Evolutionary conservation across 2,113 vertebrate genomes (phyloP), one percentile per base, ranked within the genome.

Genomic region (Isichthys henryi): DNA sequence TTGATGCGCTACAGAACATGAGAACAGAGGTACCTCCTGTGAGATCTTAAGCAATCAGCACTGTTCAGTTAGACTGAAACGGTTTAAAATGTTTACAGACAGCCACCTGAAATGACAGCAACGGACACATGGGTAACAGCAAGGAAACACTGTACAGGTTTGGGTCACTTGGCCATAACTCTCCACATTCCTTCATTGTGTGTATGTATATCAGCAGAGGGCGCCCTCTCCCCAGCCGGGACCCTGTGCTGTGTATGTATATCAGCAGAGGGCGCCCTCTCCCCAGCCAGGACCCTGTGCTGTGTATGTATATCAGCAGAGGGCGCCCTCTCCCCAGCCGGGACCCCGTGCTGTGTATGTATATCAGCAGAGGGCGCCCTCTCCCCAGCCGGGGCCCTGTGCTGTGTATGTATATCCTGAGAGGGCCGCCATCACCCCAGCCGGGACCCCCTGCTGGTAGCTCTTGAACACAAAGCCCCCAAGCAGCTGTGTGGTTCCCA

Each of bases 401-500:
- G 17, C 35, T 31, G 53, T 86, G 39, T 91, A 91, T 89, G 92
- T 93, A 85, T 92, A 90, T 93, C 88, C 90, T 89, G 90, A 92
- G 91, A 92, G 92, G 93, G 19, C 11, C 23, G 48, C 48, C 27
- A 9, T 49, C 85, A 1, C 27, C 93, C 89, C 94, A 95, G 95
- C 93, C 94, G 91, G 90, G 91, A 92, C 91, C 66, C 21, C 50
- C 88, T 52, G 91, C 92, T 94, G 91, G 92, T 92, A 94, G 95
- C 93, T 94, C 94, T 93, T 84, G 8, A 90, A 88, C 94, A 95
- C 95, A 96, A 95, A 94, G 93, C 95, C 94, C 94, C 94, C 95
- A 92, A 95, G 94, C 97, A 98, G 97, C 97, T 97, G 97, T 95
- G 88, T 82, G 90, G 94, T 96, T 97, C 96, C 96, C 95, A 97